Evolutionary conservation across 1,140 invertebrate genomes (phyloP).

Genomic region (Drosophila tani): DNA sequence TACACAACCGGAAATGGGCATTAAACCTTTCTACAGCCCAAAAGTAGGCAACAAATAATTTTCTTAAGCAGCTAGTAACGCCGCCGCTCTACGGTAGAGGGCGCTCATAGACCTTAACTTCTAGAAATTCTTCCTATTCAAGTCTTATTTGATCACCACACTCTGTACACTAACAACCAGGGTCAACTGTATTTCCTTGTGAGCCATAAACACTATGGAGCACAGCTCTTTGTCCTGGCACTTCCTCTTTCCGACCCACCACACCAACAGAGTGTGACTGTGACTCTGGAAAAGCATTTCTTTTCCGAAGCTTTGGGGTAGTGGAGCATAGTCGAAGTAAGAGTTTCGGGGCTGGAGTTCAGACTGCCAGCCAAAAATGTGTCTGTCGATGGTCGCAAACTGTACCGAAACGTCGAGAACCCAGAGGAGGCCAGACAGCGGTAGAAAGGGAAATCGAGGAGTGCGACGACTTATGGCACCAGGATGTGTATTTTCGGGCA

Average conservation of each 20-base stretch:
- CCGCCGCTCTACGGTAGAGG: neutral
- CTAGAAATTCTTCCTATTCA: neutral
- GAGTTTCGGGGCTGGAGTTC: constrained; percentile 9
- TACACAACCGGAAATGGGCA: neutral
- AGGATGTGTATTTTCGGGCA: constrained; percentile 61
- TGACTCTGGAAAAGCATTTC: constrained; percentile 29
- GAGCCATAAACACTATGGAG: neutral
- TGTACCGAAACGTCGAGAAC: constrained; percentile 57
- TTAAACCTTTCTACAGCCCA: neutral
- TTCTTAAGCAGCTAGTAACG: neutral
- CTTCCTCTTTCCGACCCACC: constrained; percentile 7
- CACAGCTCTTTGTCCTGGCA: neutral
- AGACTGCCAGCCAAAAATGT: constrained; percentile 32
- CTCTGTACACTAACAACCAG: neutral
- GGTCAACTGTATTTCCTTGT: constrained; percentile 1
- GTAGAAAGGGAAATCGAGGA: constrained; percentile 72
- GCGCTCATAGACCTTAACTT: neutral
- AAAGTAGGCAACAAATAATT: constrained; percentile 17
- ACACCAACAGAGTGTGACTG: neutral
- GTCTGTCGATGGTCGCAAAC: constrained; percentile 47
- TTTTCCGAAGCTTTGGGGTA: constrained; percentile 69
- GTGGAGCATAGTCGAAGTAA: constrained; percentile 53
- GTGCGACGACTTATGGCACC: constrained; percentile 62
- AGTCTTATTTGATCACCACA: too few species aligned
- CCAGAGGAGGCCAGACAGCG: constrained; percentile 57